Evolutionary conservation across 2,888 invertebrate genomes (phyloP).

Genomic region (Parasteatoda lunata): DNA sequence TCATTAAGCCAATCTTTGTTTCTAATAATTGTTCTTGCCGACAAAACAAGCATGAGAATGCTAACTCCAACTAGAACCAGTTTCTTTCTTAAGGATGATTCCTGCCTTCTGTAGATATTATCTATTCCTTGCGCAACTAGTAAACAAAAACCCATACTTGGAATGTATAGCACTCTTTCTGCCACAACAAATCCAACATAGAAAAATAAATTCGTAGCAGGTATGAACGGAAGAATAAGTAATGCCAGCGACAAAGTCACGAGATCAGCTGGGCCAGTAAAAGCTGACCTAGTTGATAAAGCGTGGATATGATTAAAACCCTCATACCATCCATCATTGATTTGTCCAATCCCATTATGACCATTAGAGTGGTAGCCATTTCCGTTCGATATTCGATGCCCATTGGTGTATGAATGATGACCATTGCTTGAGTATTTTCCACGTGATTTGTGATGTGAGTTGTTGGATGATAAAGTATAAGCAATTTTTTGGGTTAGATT

Average conservation of each 20-base stretch:
- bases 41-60: slow-evolving; percentile 29
- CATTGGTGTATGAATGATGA: slow-evolving; percentile 22
- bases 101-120: slow-evolving; percentile 55
- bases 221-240: slow-evolving; percentile 92
- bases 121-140: slow-evolving; percentile 83
- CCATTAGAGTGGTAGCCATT: slow-evolving; percentile 37
- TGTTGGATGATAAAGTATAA: slow-evolving; percentile 14
- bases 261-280: slow-evolving; percentile 77
- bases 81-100: slow-evolving; percentile 22
- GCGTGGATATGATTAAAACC: not conserved
- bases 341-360: not conserved
- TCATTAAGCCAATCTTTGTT: slow-evolving; percentile 95
- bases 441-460: slow-evolving; percentile 18
- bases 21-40: slow-evolving; percentile 83
- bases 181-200: slow-evolving; percentile 99
- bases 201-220: slow-evolving; percentile 96
- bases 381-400: slow-evolving; percentile 28
- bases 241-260: slow-evolving; percentile 78
- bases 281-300: slow-evolving; percentile 35
- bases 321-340: slow-evolving; percentile 3
- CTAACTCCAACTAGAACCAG: slow-evolving; percentile 17
- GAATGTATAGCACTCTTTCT: slow-evolving; percentile 95
- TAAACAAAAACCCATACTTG: slow-evolving; percentile 95
- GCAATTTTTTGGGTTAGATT: slow-evolving; percentile 32
- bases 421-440: slow-evolving; percentile 15